phyloP scores from a whole-genome alignment of 2,113 vertebrate species.

The Glaucidium brasilianum region DNA sequence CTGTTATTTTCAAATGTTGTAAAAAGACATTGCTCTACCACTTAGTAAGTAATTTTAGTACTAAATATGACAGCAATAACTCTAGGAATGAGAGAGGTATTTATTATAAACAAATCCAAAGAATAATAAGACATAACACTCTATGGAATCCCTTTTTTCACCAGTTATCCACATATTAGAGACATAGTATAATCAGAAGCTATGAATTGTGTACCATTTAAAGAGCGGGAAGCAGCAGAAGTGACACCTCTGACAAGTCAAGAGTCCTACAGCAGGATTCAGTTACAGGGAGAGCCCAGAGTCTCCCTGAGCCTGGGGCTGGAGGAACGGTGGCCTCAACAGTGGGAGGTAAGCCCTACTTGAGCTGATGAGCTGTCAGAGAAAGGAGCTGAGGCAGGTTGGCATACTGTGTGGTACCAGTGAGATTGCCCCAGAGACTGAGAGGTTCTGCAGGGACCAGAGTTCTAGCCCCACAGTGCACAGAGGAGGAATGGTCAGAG shows the following conservation, averaged over 20 bases:
- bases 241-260: neutral
- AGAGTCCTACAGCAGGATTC: neutral
- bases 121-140: neutral
- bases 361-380: neutral
- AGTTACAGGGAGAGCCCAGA: neutral
- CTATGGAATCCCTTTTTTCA: neutral
- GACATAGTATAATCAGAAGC: neutral
- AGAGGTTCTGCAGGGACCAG: neutral
- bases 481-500: neutral
- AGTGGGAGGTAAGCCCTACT: neutral
- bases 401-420: neutral
- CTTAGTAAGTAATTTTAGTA: neutral
- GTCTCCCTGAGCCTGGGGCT: neutral
- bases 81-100: neutral
- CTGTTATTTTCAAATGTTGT: neutral
- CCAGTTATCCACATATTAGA: neutral
- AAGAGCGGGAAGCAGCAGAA: neutral
- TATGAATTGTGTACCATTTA: neutral
- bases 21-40: neutral
- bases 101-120: slow-evolving; percentile 5
- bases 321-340: neutral
- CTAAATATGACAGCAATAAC: neutral
- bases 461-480: neutral
- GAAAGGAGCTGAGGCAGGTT: neutral
- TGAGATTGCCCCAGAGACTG: neutral